Base-by-base conservation (phyloP, 2,888 invertebrate genomes). In the Oscheius onirici region DNA sequence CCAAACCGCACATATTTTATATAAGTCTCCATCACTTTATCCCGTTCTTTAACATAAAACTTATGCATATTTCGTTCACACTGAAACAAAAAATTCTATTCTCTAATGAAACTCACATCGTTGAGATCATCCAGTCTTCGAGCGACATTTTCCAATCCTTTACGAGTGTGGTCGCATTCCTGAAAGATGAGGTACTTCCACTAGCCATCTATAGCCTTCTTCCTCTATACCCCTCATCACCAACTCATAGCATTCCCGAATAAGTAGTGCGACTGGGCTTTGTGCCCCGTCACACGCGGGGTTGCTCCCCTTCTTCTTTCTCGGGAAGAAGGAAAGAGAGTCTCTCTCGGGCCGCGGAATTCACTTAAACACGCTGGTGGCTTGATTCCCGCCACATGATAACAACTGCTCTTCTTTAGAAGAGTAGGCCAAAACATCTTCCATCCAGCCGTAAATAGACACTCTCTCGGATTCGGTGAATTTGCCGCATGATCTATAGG, bases 161-260 rank as follows among this genome's bases (percentile, higher is more conserved):
- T 83, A 13, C 83, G 72, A 17, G 83, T 82, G 41, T 72, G 69
- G 68, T 83, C 83, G 70, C 83, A 83, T 67, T 83, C 83, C 83
- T 83, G 69, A 54, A 83, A 69, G 22, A 52, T 34, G 34, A 34
- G 34, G 8, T 34, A 34, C 8, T 34, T 34, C 34, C 34, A 34
- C 34, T 34, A 34, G 34, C 8, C 52, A 52, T 22, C 24, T 52
- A 15, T 26, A 40, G 22, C 26, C 22, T 20, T 52, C 22, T 52
- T 20, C 20, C 17, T 17, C 13, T 43, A 13, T 43, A 11, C n/a
- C 46, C 20, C 46, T 46, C 46, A 17, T 20, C 46, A 15, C 46
- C 46, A 17, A 17, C 46, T 46, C 20, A 46, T 17, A 10, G 15
- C 20, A 46, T 46, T 46, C 46, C 46, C 46, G 20, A 46, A 46